Percentiles rank a stretch among this genome's conserved stretches.
These are phyloP conservation scores for Bathynomus jamesi DNA, from an alignment of 1,140 invertebrate species.

Conservation along the genomic window DNA sequence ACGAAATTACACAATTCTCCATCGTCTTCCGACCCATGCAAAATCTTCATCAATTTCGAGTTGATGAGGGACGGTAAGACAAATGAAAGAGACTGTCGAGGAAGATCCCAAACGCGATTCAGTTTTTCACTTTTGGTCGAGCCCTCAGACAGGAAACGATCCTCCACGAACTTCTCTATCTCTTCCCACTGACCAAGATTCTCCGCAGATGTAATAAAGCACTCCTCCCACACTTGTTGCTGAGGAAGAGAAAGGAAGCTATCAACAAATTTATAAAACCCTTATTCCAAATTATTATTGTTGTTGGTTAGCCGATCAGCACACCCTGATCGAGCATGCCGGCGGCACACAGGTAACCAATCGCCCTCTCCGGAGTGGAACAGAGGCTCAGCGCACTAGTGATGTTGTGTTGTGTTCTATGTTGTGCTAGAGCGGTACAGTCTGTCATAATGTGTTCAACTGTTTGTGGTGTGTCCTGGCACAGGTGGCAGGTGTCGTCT, in stretches of 20 bases:
- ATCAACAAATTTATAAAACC: not conserved
- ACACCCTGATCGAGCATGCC: too few relatives aligned
- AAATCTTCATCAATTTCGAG: constrained; percentile 28
- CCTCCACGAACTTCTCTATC: constrained; percentile 28
- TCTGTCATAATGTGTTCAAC: too few relatives aligned
- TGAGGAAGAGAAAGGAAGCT: constrained; percentile 4
- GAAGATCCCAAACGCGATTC: constrained; percentile 24
- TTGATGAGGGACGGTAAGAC: constrained; percentile 24
- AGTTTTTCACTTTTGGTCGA: constrained; percentile 7
- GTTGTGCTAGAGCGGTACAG: not conserved
- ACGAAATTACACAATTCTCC: constrained; percentile 20
- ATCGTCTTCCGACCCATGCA: constrained; percentile 22
- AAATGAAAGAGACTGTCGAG: constrained; percentile 5
- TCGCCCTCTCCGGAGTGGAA: too few relatives aligned
- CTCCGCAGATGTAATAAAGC: constrained; percentile 25
- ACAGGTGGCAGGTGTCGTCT: too few relatives aligned
- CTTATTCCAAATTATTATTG: too few relatives aligned
- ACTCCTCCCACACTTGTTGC: constrained; percentile 26
- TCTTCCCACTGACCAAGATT: constrained; percentile 30
- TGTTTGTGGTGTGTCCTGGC: too few relatives aligned
- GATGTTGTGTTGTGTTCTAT: too few relatives aligned
- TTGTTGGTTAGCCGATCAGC: too few relatives aligned
- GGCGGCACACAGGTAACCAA: too few relatives aligned
- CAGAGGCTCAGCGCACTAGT: too few relatives aligned
- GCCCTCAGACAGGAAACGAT: constrained; percentile 15